Conservation (phyloP, 2,797 vertebrate genomes). For the Sebastes matsubarae region DNA sequence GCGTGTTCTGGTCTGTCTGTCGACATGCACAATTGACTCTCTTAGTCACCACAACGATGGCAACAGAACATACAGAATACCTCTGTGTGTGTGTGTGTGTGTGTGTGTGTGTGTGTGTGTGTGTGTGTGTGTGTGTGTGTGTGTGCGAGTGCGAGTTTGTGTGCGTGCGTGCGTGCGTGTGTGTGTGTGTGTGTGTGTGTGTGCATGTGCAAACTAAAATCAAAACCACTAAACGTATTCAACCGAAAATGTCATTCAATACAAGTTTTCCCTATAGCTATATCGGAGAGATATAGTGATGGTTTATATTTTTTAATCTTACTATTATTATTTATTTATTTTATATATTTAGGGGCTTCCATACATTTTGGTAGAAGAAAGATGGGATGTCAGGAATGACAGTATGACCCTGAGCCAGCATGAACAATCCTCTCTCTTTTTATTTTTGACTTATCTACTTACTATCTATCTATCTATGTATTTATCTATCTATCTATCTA, state of each 20-base stretch:
- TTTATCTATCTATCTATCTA: neutral
- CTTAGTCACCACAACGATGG: constrained; percentile 38
- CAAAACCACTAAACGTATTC: too few relatives aligned
- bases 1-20: constrained; percentile 51
- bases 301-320: neutral
- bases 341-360: too few relatives aligned
- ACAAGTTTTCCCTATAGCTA: too few relatives aligned
- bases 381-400: too few relatives aligned
- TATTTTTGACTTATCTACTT: neutral
- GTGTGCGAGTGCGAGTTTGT: too few relatives aligned
- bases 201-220: too few relatives aligned
- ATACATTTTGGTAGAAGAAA: too few relatives aligned
- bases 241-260: too few relatives aligned
- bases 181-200: too few relatives aligned
- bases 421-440: too few relatives aligned
- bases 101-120: constrained; percentile 9
- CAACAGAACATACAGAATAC: constrained; percentile 37
- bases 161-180: too few relatives aligned
- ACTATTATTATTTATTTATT: neutral
- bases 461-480: neutral
- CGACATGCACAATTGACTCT: constrained; percentile 55
- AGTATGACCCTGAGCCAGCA: too few relatives aligned
- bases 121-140: constrained; percentile 7
- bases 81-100: neutral
- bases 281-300: neutral